Conservation (phyloP, 1,140 invertebrate species). For the Leptinotarsa defecta region DNA sequence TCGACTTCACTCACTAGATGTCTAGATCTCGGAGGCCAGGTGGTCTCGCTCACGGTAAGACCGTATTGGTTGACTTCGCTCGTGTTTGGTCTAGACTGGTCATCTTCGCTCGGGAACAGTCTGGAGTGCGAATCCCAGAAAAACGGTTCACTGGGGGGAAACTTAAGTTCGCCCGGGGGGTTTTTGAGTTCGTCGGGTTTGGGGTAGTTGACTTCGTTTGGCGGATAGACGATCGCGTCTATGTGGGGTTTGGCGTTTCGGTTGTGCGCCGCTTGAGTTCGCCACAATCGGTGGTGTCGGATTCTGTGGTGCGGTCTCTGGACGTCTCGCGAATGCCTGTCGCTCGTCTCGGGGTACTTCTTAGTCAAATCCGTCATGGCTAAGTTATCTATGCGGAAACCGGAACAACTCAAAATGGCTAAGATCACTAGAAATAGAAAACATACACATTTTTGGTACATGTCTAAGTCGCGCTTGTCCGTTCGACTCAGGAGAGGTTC, state of each 20-base stretch:
- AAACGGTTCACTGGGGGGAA: too few relatives aligned
- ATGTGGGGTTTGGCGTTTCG: conserved; percentile 11
- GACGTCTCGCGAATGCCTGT: conserved; percentile 5
- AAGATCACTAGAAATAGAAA: conserved; percentile 55
- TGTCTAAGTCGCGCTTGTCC: conserved; percentile 49
- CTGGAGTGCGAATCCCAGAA: too few relatives aligned
- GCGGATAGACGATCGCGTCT: conserved; percentile 12
- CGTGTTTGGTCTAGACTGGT: too few relatives aligned
- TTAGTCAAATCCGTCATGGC: conserved; percentile 47
- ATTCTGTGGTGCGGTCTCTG: conserved; percentile 9
- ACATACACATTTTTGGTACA: conserved; percentile 56
- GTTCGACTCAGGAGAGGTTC: conserved; percentile 34
- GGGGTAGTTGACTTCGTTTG: conserved; percentile 13
- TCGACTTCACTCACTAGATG: too few relatives aligned
- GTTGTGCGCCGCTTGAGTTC: conserved; percentile 27
- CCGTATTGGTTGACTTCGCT: too few relatives aligned
- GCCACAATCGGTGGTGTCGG: conserved; percentile 32
- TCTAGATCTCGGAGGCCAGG: too few relatives aligned
- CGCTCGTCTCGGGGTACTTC: conserved; percentile 43
- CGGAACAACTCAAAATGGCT: conserved; percentile 54
- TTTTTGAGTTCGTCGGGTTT: conserved; percentile 12
- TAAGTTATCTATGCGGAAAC: conserved; percentile 54
- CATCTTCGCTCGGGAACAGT: too few relatives aligned
- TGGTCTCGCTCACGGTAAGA: too few relatives aligned
- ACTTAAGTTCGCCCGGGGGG: not conserved